Evolutionary conservation across 2,797 vertebrate genomes (phyloP).

Genomic region (Sphaeramia orbicularis): DNA sequence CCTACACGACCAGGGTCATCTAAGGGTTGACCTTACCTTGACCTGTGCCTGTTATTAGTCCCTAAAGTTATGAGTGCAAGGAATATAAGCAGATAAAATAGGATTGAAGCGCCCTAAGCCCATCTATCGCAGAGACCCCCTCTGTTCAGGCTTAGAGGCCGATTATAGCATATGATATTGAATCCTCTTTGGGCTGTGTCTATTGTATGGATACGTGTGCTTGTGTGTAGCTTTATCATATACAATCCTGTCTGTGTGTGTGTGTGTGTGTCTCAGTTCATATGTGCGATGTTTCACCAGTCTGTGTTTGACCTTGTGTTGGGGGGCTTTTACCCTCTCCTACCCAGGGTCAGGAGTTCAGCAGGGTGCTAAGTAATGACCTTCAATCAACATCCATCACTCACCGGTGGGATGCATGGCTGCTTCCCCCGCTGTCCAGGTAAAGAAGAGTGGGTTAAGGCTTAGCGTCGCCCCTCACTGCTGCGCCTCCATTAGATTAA

Average conservation of each 20-base stretch:
- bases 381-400: constrained; percentile 78
- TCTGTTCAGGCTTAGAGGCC: constrained; percentile 69
- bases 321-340: constrained; percentile 49
- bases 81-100: constrained; percentile 77
- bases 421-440: constrained; percentile 59
- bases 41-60: constrained; percentile 66
- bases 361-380: constrained; percentile 67
- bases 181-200: constrained; percentile 76
- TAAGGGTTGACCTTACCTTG: constrained; percentile 52
- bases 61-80: constrained; percentile 64
- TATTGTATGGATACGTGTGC: constrained; percentile 58
- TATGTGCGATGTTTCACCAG: constrained; percentile 40
- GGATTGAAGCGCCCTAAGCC: constrained; percentile 73
- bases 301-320: constrained; percentile 46
- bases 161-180: constrained; percentile 82
- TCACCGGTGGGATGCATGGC: constrained; percentile 62
- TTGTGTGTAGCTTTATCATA: constrained; percentile 50
- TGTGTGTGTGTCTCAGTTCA: constrained; percentile 25
- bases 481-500: constrained; percentile 71
- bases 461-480: constrained; percentile 46
- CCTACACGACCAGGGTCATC: constrained; percentile 28
- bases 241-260: constrained; percentile 23
- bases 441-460: constrained; percentile 38
- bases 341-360: constrained; percentile 77
- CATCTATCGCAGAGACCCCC: constrained; percentile 68